Evolutionary conservation across 1,140 invertebrate species (phyloP).

Genomic region (Steinernema khuongi): DNA sequence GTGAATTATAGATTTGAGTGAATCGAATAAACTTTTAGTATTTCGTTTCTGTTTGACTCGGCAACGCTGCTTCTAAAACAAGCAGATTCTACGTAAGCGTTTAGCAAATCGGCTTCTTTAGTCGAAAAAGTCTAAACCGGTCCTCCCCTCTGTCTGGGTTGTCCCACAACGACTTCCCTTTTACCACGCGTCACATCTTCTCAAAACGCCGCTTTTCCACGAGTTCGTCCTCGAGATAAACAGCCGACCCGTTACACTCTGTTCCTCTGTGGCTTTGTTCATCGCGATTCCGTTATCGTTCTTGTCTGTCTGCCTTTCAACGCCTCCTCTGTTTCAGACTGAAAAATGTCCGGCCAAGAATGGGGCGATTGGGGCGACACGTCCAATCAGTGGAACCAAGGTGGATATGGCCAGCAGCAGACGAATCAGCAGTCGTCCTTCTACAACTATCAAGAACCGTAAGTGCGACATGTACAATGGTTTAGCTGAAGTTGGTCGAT

Average conservation of each 20-base stretch:
- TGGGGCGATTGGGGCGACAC: conserved; percentile 27
- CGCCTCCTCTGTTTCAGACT: background rate
- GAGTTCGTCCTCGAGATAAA: background rate
- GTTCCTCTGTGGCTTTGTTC: too few relatives aligned
- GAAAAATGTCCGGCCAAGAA: conserved; percentile 12
- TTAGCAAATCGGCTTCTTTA: too few relatives aligned
- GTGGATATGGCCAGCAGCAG: conserved; percentile 20
- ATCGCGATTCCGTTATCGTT: background rate
- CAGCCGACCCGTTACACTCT: background rate
- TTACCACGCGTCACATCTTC: background rate
- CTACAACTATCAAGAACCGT: conserved; percentile 8
- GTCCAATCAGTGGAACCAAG: conserved; percentile 21
- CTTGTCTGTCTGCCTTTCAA: background rate
- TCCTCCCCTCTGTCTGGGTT: too few relatives aligned
- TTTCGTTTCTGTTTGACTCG: too few relatives aligned
- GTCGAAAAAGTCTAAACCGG: too few relatives aligned
- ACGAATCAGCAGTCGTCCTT: background rate
- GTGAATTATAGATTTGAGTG: too few relatives aligned
- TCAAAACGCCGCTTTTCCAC: background rate
- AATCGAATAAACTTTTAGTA: too few relatives aligned
- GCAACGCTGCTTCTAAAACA: too few relatives aligned
- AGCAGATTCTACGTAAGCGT: too few relatives aligned
- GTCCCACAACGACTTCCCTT: background rate
- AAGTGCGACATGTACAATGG: background rate
- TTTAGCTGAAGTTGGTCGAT: background rate